Base-by-base conservation (phyloP, 2,888 invertebrate species). In the Epinotia nisella region DNA sequence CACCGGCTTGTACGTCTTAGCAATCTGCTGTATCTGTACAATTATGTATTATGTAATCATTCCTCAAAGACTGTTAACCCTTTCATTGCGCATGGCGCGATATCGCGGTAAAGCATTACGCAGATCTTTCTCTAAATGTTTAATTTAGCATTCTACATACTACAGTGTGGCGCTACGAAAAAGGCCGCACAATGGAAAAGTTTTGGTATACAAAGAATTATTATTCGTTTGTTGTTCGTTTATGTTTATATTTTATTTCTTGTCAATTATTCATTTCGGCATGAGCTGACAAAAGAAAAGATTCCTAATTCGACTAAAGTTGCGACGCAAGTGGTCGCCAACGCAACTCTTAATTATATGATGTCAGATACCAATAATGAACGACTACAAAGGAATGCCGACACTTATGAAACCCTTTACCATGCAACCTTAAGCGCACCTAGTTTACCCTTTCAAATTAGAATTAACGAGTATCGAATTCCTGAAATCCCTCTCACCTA, bases 351-450 rank as follows among this genome's bases (percentile, higher is more conserved):
- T 58, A 72, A 72, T 72, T 68, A 49, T 41, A 51, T 68, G 62
- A 72, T 68, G 61, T 68, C 61, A 56, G 67, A 51, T 51, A 56
- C 59, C 39, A 41, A n/a, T 68, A 72, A 68, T 72, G n/a, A 62
- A 67, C 55, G 41, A 24, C 35, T 68, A 24, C 61, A 39, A 39
- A 61, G 72, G 56, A 72, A 72, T 62, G 64, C 49, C 49, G 61
- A 21, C 13, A 17, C 58, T 71, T 72, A 53, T 51, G 72, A 67
- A 72, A 72, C 62, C 39, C 67, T 41, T 65, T 65, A 39, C 64
- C 53, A 35, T 19, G 49, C 19, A n/a, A n/a, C n/a, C n/a, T 53
- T 53, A 65, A 17, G 11, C 51, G 17, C 39, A 64, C 19, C n/a
- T n/a, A n/a, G n/a, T n/a, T 29, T 17, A 55, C 35, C 65, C 10